Conservation (phyloP, 2,797 vertebrate genomes). For the Acipenser transmontanus region DNA sequence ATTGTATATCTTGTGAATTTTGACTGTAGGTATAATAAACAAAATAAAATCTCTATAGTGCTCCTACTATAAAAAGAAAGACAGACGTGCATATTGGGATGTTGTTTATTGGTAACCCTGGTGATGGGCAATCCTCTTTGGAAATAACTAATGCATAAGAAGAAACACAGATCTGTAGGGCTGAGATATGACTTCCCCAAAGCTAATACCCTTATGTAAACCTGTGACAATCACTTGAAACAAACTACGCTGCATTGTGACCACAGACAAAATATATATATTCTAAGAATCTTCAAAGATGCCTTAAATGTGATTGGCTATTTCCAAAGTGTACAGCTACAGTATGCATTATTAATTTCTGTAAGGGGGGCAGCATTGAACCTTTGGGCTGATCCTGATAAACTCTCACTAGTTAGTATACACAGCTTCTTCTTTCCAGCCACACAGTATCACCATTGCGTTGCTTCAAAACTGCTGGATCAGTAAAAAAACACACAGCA, state of each 20-base stretch:
- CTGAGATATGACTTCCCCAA: conserved; percentile 22
- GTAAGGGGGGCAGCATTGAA: background rate
- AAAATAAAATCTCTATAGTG: background rate
- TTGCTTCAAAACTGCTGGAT: conserved; percentile 18
- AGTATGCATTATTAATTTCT: background rate
- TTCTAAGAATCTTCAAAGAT: conserved; percentile 17
- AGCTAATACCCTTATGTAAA: conserved; percentile 20
- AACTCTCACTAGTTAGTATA: background rate
- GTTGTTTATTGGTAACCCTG: conserved; percentile 16
- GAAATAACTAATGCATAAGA: conserved; percentile 22
- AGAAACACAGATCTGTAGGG: conserved; percentile 19
- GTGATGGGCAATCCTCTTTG: conserved; percentile 21
- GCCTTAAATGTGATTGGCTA: conserved; percentile 18
- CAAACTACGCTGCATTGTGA: conserved; percentile 5
- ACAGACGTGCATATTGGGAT: conserved; percentile 14
- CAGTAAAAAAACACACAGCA: conserved; percentile 18
- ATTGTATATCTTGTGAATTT: background rate
- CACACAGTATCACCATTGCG: conserved; percentile 8
- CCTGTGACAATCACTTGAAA: conserved; percentile 20
- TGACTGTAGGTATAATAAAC: background rate
- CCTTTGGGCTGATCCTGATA: conserved; percentile 9
- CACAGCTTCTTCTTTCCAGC: background rate
- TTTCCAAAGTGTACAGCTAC: conserved; percentile 6
- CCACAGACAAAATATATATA: conserved; percentile 9
- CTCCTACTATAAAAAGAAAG: conserved; percentile 3